A percentile compares a stretch with the other conserved stretches of the same genome.
Evolutionary conservation across 2,888 invertebrate species (phyloP).

Genomic region (Chydorus sphaericus): DNA sequence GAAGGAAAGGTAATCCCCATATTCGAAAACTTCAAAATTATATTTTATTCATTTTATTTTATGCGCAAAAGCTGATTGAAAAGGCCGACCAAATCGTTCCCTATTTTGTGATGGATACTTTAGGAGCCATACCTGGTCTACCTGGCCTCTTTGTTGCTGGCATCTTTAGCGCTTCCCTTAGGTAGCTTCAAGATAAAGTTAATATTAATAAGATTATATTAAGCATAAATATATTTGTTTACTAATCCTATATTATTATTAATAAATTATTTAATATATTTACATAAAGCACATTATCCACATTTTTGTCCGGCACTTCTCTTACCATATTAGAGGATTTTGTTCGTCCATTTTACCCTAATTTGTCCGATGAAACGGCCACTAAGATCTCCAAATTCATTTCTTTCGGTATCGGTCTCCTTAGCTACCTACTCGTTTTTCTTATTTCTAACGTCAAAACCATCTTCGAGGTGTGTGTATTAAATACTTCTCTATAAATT

Average conservation of each 20-base stretch:
- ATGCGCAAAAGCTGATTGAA: constrained; percentile 33
- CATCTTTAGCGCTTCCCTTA: constrained; percentile 81
- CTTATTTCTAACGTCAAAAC: constrained; percentile 70
- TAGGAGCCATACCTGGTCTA: constrained; percentile 58
- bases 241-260: not conserved
- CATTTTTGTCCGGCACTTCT: not conserved
- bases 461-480: constrained; percentile 62
- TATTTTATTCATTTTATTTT: not conserved
- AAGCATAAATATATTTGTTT: too few species aligned
- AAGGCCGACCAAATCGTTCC: constrained; percentile 72
- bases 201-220: too few species aligned
- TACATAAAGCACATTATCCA: not conserved
- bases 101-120: constrained; percentile 68
- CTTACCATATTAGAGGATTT: constrained; percentile 61
- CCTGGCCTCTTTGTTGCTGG: constrained; percentile 86
- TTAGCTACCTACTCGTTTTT: constrained; percentile 68
- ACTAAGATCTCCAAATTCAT: constrained; percentile 46
- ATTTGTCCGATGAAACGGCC: constrained; percentile 24
- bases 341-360: constrained; percentile 42
- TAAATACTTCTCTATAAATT: not conserved
- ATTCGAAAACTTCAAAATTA: not conserved
- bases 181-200: too few species aligned
- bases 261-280: too few species aligned
- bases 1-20: constrained; percentile 47
- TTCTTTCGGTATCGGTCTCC: constrained; percentile 51